Evolutionary conservation across 1,140 invertebrate species (phyloP).

Genomic region (Drosophila ananassae): DNA sequence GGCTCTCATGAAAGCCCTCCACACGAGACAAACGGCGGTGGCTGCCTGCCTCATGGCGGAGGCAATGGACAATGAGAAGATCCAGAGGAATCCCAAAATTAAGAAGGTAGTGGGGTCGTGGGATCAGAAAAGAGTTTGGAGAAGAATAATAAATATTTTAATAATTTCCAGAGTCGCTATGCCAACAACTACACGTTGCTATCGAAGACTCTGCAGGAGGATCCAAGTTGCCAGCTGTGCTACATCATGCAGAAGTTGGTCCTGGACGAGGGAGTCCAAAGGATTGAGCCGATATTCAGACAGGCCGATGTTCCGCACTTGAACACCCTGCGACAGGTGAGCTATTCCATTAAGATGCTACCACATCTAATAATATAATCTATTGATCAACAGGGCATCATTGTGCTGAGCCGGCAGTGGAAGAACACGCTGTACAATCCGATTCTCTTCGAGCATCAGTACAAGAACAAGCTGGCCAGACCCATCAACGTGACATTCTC

Average conservation of each 20-base stretch:
- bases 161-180: conserved; percentile 91
- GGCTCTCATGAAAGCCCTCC: conserved; percentile 90
- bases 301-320: conserved; percentile 93
- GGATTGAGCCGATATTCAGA: conserved; percentile 93
- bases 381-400: conserved; percentile 88
- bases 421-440: conserved; percentile 98
- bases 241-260: conserved; percentile 94
- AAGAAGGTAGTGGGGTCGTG: conserved; percentile 64
- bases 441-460: conserved; percentile 94
- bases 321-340: conserved; percentile 93
- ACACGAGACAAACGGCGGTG: conserved; percentile 92
- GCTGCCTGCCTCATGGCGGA: conserved; percentile 98
- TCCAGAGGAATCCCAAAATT: conserved; percentile 80
- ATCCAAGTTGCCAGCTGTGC: conserved; percentile 97
- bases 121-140: background rate
- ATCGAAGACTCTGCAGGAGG: conserved; percentile 96
- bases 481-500: conserved; percentile 95
- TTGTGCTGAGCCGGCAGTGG: conserved; percentile 97
- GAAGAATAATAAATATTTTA: background rate
- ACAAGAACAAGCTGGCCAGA: conserved; percentile 92
- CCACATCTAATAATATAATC: conserved; percentile 18
- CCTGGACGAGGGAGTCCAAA: conserved; percentile 88
- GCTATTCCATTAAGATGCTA: background rate
- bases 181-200: conserved; percentile 92
- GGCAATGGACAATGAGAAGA: conserved; percentile 89